A percentile compares a stretch with the other conserved stretches of the same genome.
These are phyloP conservation scores for Pteropus rufus DNA, from an alignment of 2,797 vertebrate genomes.

Conservation along the genomic window DNA sequence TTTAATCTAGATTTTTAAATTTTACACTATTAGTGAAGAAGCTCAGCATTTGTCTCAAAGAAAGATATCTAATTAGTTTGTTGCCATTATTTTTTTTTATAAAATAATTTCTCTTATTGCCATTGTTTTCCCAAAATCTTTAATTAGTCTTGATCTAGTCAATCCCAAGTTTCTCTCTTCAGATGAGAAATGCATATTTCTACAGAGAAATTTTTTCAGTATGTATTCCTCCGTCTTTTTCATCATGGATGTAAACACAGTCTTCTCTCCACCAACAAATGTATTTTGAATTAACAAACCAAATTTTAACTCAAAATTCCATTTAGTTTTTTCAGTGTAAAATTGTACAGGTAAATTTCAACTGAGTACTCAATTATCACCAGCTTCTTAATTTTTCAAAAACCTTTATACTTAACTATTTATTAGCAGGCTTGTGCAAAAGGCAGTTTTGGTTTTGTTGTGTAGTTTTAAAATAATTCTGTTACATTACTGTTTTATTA, in stretches of 20 bases:
- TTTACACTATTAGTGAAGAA: neutral
- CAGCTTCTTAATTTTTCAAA: neutral
- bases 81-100: neutral
- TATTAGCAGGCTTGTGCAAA: neutral
- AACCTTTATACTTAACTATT: neutral
- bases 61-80: constrained; percentile 50
- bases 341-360: neutral
- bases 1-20: constrained; percentile 29
- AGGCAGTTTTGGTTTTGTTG: neutral
- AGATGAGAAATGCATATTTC: neutral
- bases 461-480: neutral
- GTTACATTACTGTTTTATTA: neutral
- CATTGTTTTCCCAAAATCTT: neutral
- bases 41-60: constrained; percentile 44
- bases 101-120: neutral
- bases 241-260: neutral
- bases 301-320: neutral
- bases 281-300: neutral
- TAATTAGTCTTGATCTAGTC: constrained; percentile 55
- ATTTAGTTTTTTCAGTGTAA: neutral
- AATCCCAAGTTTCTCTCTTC: neutral
- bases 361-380: neutral
- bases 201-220: neutral
- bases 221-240: neutral
- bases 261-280: neutral